Conservation (phyloP, 2,113 vertebrate genomes). For the Phylloscopus whistleri region DNA sequence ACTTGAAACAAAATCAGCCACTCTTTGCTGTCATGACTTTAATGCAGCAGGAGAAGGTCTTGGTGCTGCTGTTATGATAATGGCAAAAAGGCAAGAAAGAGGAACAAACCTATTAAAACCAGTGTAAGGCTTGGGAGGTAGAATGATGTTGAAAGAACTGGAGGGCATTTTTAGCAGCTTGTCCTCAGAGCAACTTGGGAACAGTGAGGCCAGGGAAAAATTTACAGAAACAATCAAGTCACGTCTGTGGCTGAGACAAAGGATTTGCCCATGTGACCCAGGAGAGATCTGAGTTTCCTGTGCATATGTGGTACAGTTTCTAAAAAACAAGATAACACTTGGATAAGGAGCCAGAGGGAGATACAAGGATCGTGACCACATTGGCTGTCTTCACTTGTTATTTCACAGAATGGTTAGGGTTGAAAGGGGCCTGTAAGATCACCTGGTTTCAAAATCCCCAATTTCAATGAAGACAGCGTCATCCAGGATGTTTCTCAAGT, state of each 20-base stretch:
- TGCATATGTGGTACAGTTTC: not conserved
- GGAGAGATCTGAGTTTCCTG: not conserved
- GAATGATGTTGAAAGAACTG: not conserved
- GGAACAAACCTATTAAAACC: not conserved
- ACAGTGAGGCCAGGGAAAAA: not conserved
- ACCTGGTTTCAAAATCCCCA: not conserved
- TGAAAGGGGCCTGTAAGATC: not conserved
- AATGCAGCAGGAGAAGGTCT: not conserved
- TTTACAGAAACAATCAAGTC: not conserved
- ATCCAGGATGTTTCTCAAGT: not conserved
- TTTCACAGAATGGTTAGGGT: not conserved
- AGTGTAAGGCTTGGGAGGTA: not conserved
- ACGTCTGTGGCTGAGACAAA: not conserved
- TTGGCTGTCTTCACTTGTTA: not conserved
- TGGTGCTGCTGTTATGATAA: not conserved
- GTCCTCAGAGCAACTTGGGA: not conserved
- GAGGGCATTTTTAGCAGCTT: not conserved
- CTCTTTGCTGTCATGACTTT: not conserved
- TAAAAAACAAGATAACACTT: not conserved
- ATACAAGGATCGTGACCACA: not conserved
- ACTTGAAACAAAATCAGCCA: not conserved
- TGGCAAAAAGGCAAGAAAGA: fast-evolving
- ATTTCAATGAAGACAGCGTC: not conserved
- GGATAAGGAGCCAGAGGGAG: not conserved
- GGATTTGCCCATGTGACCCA: not conserved